Evolutionary conservation across 2,888 invertebrate genomes (phyloP).

Genomic region (Himalopsyche kuldschensis): DNA sequence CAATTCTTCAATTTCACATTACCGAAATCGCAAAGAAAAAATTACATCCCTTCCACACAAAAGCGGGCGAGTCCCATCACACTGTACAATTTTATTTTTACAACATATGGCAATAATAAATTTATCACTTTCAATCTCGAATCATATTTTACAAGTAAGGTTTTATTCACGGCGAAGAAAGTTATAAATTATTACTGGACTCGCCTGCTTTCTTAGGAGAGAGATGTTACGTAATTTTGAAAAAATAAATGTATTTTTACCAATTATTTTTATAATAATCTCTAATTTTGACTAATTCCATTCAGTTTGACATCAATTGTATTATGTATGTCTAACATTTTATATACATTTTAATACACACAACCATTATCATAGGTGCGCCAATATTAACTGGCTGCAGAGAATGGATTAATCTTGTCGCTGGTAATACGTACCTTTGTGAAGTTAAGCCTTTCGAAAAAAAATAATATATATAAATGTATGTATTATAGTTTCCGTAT

Average conservation of each 20-base stretch:
- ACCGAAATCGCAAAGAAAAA: conserved; percentile 5
- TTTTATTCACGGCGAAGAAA: background rate
- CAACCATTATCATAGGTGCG: background rate
- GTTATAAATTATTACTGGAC: background rate
- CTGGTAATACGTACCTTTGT: conserved; percentile 13
- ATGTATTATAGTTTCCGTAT: background rate
- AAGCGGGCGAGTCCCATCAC: background rate
- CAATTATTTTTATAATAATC: background rate
- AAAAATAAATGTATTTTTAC: background rate
- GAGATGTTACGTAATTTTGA: background rate
- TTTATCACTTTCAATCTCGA: background rate
- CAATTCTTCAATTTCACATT: conserved; percentile 11
- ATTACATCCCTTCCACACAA: background rate
- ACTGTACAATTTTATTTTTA: background rate
- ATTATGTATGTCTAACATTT: conserved; percentile 21
- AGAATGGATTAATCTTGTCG: background rate
- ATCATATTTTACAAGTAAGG: background rate
- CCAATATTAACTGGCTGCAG: background rate
- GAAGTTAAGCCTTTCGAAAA: conserved; percentile 13
- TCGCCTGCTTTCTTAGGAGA: background rate
- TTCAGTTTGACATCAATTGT: conserved; percentile 21
- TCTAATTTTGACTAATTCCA: conserved; percentile 22
- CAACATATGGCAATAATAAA: background rate
- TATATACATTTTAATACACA: conserved; percentile 10
- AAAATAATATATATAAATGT: conserved; percentile 16